Evolutionary conservation across 2,113 vertebrate species (phyloP).

Genomic region (Ursus arctos): DNA sequence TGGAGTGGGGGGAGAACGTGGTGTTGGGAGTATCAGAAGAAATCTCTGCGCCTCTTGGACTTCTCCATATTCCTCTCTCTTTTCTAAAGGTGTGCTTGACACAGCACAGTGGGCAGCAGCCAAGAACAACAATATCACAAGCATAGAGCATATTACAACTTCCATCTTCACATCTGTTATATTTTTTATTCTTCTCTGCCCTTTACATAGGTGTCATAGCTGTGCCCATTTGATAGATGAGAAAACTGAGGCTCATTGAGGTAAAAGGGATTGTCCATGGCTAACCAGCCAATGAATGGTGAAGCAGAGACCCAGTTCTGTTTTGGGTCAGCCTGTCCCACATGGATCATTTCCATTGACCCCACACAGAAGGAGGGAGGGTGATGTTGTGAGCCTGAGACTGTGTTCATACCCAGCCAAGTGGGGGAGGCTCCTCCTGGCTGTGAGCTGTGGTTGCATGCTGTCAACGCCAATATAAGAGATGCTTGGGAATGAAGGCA

Average conservation of each 20-base stretch:
- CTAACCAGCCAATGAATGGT: not conserved
- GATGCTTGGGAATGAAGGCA: not conserved
- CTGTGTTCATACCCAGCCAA: not conserved
- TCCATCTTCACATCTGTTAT: not conserved
- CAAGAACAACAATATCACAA: not conserved
- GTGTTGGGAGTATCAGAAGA: not conserved
- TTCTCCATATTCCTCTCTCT: not conserved
- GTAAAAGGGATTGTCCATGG: not conserved
- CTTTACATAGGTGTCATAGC: not conserved
- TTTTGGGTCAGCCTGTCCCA: not conserved
- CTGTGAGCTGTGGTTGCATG: not conserved
- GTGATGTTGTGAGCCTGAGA: not conserved
- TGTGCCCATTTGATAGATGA: not conserved
- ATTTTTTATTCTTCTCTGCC: not conserved
- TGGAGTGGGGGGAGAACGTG: not conserved
- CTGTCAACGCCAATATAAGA: not conserved
- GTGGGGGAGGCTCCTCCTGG: accelerated
- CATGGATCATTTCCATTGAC: not conserved
- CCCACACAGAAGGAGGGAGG: not conserved
- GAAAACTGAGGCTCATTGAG: not conserved
- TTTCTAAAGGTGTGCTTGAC: not conserved
- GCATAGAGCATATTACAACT: accelerated
- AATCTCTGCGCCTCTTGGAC: too few relatives aligned
- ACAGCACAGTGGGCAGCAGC: accelerated
- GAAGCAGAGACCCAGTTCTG: not conserved